Evolutionary conservation across 2,113 vertebrate genomes (phyloP), one percentile per base, ranked within the genome.

Genomic region (Seriola rivoliana): DNA sequence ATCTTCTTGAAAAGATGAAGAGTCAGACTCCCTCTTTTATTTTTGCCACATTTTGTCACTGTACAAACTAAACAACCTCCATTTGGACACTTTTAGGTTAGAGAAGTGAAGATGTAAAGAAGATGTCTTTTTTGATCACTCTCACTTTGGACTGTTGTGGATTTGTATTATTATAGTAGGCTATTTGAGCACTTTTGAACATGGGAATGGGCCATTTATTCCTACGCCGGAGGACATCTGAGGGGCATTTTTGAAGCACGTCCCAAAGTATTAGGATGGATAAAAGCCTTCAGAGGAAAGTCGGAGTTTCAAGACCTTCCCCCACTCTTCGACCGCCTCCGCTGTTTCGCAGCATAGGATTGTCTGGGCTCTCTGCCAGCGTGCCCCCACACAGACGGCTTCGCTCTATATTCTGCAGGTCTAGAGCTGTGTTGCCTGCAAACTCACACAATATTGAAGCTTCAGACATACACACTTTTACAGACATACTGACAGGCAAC

Each of bases 371-470:
- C 9, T 84, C 86, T 16, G 81, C 81, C 70, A 57, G 74, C 50
- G 66, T 91, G 13, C 88, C 88, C 1, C 93, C 89, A 4, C 92
- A 94, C 75, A 34, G 83, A 60, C 89, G 78, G 52, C 89, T 94
- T 34, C 78, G 85, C 48, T 88, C 91, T 9, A 23, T 91, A 17
- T 85, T 92, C 50, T 82, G 71, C 80, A 78, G 86, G 21, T 86
- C 86, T 6, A 77, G 74, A 73, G 81, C 86, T 0, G 81, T 92
- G 72, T 38, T 87, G 46, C 93, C 91, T n/a, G 64, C 81, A 25
- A 71, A 67, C 23, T 12, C 60, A 67, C 63, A 23, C 44, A 12
- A n/a, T 1, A 11, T 7, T 6, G 40, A 36, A 25, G 29, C n/a
- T 8, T 72, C 62, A 23, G 60, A 64, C 3, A 38, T 63, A 19